Evolutionary conservation across 1,140 invertebrate genomes (phyloP).

Genomic region (Popillia japonica): DNA sequence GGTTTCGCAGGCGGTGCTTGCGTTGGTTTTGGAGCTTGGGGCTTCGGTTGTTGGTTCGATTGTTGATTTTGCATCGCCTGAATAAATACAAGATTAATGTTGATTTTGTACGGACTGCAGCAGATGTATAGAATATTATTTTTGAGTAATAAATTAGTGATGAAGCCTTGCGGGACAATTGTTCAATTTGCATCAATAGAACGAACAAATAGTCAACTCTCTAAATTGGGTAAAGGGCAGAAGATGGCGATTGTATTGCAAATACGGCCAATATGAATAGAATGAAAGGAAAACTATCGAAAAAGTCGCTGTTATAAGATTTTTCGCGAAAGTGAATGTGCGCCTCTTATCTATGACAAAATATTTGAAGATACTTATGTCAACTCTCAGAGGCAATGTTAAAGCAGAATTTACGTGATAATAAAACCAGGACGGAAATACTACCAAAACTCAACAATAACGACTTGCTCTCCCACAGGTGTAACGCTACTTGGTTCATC

Average conservation of each 20-base stretch:
- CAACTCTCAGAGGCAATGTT: slow-evolving; percentile 39
- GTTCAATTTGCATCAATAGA: too few species aligned
- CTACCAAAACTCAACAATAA: slow-evolving; percentile 17
- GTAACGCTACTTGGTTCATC: slow-evolving; percentile 40
- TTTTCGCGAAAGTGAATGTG: not conserved
- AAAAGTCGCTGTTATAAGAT: too few species aligned
- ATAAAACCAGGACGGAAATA: slow-evolving; percentile 38
- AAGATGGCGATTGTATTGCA: too few species aligned
- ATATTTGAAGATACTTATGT: not conserved
- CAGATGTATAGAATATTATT: too few species aligned
- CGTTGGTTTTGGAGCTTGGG: slow-evolving; percentile 36
- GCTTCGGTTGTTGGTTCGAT: slow-evolving; percentile 36
- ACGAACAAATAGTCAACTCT: too few species aligned
- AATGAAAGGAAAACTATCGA: too few species aligned
- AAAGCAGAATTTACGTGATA: not conserved
- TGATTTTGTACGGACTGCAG: slow-evolving; percentile 17
- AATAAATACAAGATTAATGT: slow-evolving; percentile 30
- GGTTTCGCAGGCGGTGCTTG: slow-evolving; percentile 1
- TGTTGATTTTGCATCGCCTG: slow-evolving; percentile 28
- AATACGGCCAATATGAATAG: too few species aligned
- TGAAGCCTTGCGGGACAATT: too few species aligned
- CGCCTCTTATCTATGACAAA: slow-evolving; percentile 37
- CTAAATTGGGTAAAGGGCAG: too few species aligned
- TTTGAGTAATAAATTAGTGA: too few species aligned
- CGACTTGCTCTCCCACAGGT: slow-evolving; percentile 41